Evolutionary conservation across 2,888 invertebrate genomes (phyloP), one percentile per base, ranked within the genome.

Genomic region (Spialia ferax): DNA sequence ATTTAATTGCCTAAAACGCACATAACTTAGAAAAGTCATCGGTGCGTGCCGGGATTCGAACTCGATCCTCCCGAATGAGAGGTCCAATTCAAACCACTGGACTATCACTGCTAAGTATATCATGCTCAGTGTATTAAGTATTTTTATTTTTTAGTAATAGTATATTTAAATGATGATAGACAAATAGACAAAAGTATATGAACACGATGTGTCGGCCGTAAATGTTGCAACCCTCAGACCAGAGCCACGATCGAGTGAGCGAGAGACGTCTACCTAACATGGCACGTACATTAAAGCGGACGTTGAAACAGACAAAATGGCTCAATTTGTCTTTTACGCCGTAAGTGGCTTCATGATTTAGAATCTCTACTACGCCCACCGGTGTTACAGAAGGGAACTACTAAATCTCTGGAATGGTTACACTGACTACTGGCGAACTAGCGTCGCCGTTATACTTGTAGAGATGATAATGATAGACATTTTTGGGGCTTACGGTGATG

Each of bases 301-400:
- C 57, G 64, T 64, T 64, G 57, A 64, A 64, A 64, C 64, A 57
- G 64, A 64, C 57, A 64, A 84, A 88, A 87, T 84, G 79, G 80
- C 84, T 88, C 88, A 87, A 89, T 89, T 89, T 87, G 85, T 87
- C 86, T 84, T 83, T 76, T 74, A 74, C 74, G 32, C 76, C 76
- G 77, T 85, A 88, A 88, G 85, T 87, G 85, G 82, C 82, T 83
- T 73, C 82, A 84, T 88, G 88, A 90, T 88, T 89, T 86, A 88
- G 82, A 80, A 80, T 81, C 81, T 79, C 77, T 75, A 74, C 73
- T 75, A 78, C 86, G 80, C 89, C 89, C 81, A 87, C 89, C 78
- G 71, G 75, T 74, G 77, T 79, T 78, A 82, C 81, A 75, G 83
- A 81, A 84, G 84, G 85, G 82, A 61, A 61, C 56, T 75, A 82